These are phyloP conservation scores for Meiosimyza platycephala DNA, from an alignment of 2,888 invertebrate species.

Conservation along the genomic window DNA sequence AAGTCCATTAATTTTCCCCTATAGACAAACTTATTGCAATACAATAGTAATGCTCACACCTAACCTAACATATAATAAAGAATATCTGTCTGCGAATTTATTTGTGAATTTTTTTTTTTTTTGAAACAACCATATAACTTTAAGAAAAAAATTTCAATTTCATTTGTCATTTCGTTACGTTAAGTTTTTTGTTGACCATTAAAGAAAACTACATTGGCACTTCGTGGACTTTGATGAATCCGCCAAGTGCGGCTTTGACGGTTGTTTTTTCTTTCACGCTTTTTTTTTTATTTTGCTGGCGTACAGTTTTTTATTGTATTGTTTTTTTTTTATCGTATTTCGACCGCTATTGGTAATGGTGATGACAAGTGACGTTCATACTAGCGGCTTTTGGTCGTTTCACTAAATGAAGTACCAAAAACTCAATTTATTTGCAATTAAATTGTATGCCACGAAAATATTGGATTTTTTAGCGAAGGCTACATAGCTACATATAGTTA, in stretches of 20 bases:
- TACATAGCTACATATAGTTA: not conserved
- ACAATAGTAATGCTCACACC: too few relatives aligned
- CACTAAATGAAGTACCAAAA: conserved; percentile 65
- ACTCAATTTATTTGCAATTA: conserved; percentile 67
- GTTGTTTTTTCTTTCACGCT: too few relatives aligned
- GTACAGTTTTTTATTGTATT: conserved; percentile 19
- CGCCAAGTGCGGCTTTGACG: conserved; percentile 42
- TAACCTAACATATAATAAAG: too few relatives aligned
- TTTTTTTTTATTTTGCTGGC: not conserved
- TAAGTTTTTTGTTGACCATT: conserved; percentile 46
- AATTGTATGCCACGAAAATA: conserved; percentile 50
- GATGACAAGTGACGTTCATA: conserved; percentile 21
- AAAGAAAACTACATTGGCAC: conserved; percentile 34
- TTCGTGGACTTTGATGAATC: conserved; percentile 53
- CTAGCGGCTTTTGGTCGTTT: conserved; percentile 51
- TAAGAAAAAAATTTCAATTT: conserved; percentile 55
- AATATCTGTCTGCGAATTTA: not conserved
- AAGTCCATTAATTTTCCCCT: too few relatives aligned
- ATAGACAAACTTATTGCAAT: too few relatives aligned
- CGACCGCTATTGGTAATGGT: not conserved
- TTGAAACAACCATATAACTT: conserved; percentile 17
- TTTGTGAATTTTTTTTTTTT: conserved; percentile 15
- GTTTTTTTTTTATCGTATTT: not conserved
- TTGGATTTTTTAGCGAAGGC: conserved; percentile 24
- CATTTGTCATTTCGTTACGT: conserved; percentile 60